Base-by-base conservation (phyloP, 37 sponge, comb jelly and placozoan genomes). In the Mnemiopsis leidyi region DNA sequence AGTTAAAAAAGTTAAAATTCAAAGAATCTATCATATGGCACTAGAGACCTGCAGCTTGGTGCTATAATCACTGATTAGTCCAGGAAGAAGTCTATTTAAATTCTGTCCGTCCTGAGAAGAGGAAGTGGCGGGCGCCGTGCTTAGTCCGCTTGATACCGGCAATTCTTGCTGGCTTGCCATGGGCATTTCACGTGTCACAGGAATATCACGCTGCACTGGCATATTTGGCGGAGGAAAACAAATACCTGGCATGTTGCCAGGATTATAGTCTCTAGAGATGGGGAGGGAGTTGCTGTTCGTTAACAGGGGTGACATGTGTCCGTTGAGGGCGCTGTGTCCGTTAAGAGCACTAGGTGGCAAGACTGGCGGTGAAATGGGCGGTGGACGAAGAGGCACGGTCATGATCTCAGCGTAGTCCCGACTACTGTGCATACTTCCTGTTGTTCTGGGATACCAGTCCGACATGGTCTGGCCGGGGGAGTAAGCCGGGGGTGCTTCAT, bases 321-420 rank as follows among this genome's bases (percentile, higher is more conserved):
- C 36, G 26, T 28, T 23, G 29, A 85, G 39, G 21, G 38, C 82
- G 33, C 5, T 34, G 90, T 38, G 40, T 39, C 13, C n/a, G 48
- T 28, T 35, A 2, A n/a, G 0, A 26, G 61, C 61, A 31, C 20
- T 18, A 20, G 35, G 79, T 26, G 79, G 79, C 32, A 77, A 36
- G 36, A 77, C 79, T 16, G 79, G 79, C 32, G 79, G 79, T 3
- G 79, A 77, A 26, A 85, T 40, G 48, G 90, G 90, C 25, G 90
- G 90, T 9, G 90, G 90, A 39, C 61, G 40, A 0, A 40, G 61
- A 0, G 90, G 90, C 7, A 85, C 33, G 1, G 90, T 85, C 90
- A 28, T 85, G 26, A 85, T 85, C 90, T 85, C 90, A n/a, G 90
- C 90, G 61, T 85, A 85, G 90, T 85, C 90, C 30, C 75, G 25